Evolutionary conservation across 53 echinoderm and acorn worm genomes (phyloP).

Genomic region (Paelopatides confundens): DNA sequence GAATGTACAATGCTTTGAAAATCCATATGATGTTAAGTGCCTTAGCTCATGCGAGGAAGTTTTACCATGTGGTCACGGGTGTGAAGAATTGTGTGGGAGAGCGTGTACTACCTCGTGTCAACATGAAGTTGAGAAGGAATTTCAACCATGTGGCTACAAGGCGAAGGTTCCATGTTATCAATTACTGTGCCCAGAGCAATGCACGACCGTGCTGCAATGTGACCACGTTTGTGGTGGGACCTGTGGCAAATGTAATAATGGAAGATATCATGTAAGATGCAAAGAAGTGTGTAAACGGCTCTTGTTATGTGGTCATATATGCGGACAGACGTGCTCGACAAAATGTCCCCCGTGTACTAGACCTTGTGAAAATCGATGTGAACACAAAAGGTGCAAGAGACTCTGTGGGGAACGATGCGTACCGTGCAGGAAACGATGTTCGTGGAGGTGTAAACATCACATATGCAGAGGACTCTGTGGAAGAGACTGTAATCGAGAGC

Average conservation of each 20-base stretch:
- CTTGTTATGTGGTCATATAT: slow-evolving; percentile 79
- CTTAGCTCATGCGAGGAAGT: slow-evolving; percentile 53
- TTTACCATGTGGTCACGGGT: slow-evolving; percentile 78
- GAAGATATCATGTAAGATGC: slow-evolving; percentile 57
- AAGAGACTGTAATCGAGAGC: slow-evolving; percentile 48
- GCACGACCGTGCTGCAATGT: slow-evolving; percentile 55
- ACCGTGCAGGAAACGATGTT: slow-evolving; percentile 60
- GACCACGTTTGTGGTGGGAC: slow-evolving; percentile 72
- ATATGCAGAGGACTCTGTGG: slow-evolving; percentile 54
- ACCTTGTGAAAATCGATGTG: slow-evolving; percentile 61
- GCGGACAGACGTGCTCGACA: slow-evolving; percentile 63
- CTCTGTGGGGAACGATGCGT: not conserved
- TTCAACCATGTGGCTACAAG: slow-evolving; percentile 73
- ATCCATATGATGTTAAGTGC: not conserved
- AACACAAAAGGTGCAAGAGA: slow-evolving; percentile 45
- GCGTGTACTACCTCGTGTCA: slow-evolving; percentile 59
- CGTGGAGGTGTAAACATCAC: slow-evolving; percentile 67
- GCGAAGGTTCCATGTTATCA: slow-evolving; percentile 67
- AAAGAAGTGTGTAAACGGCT: slow-evolving; percentile 53
- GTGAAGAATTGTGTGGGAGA: slow-evolving; percentile 71
- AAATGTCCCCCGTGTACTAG: slow-evolving; percentile 74
- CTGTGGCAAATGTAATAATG: slow-evolving; percentile 64
- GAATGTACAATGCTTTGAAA: not conserved
- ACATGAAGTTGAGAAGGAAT: slow-evolving; percentile 25
- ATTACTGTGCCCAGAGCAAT: slow-evolving; percentile 66